Evolutionary conservation across 2,797 vertebrate genomes (phyloP).

Genomic region (Chrosomus eos): DNA sequence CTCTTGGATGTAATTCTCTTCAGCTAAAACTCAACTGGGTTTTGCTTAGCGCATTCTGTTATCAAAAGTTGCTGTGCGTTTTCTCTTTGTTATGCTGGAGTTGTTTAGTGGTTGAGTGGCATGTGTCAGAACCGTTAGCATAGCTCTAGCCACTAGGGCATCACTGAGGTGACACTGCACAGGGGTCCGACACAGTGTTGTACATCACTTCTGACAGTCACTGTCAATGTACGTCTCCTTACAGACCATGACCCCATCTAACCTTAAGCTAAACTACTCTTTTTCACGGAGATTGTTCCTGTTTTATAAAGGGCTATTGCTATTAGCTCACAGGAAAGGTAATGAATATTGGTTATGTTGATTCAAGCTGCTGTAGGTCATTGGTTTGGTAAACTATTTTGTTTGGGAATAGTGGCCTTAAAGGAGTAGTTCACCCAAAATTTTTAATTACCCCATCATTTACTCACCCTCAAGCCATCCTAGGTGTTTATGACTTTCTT

Average conservation of each 20-base stretch:
- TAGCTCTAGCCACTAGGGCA: not conserved
- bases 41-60: not conserved
- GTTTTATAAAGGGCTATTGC: not conserved
- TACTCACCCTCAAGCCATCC: not conserved
- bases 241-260: not conserved
- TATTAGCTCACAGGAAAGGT: not conserved
- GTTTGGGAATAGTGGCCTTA: too few species aligned
- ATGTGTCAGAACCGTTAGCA: slow-evolving; percentile 30
- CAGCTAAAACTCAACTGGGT: slow-evolving; percentile 19
- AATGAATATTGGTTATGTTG: not conserved
- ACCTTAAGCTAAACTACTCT: slow-evolving; percentile 46
- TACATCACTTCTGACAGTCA: slow-evolving; percentile 77
- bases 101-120: slow-evolving; percentile 13
- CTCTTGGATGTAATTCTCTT: slow-evolving; percentile 45
- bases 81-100: not conserved
- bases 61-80: not conserved
- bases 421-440: not conserved
- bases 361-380: not conserved
- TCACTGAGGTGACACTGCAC: slow-evolving; percentile 66
- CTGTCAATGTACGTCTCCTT: slow-evolving; percentile 47
- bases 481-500: too few species aligned
- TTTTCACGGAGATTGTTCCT: not conserved
- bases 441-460: not conserved
- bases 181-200: slow-evolving; percentile 67
- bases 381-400: not conserved